These are phyloP conservation scores for Eucriotettix oculatus DNA, from an alignment of 2,888 invertebrate species.

Conservation along the genomic window DNA sequence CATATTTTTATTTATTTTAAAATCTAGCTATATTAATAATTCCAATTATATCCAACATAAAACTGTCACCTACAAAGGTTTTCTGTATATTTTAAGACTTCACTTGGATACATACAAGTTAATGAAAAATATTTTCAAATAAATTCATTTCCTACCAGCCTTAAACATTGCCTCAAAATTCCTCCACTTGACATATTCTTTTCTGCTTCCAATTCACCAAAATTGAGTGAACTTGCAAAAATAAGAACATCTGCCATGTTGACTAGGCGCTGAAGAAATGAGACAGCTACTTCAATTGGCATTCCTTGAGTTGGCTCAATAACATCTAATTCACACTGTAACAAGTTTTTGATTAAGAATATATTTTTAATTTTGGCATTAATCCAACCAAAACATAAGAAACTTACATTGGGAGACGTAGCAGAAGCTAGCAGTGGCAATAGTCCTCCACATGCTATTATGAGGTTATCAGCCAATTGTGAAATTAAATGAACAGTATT, in stretches of 20 bases:
- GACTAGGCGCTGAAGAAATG: slow-evolving; percentile 93
- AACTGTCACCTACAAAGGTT: too few relatives aligned
- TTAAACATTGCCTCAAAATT: slow-evolving; percentile 86
- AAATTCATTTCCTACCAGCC: slow-evolving; percentile 47
- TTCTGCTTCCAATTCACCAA: slow-evolving; percentile 94
- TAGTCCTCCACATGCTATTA: slow-evolving; percentile 95
- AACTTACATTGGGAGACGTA: slow-evolving; percentile 90
- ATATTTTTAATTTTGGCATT: not conserved
- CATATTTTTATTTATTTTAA: too few relatives aligned
- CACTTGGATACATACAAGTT: too few relatives aligned
- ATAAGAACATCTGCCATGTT: slow-evolving; percentile 98
- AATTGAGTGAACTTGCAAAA: slow-evolving; percentile 94
- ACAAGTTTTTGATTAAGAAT: slow-evolving; percentile 7
- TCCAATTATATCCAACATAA: not conserved
- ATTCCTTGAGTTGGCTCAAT: slow-evolving; percentile 97
- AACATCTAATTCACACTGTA: slow-evolving; percentile 92
- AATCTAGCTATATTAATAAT: not conserved
- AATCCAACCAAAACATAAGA: not conserved
- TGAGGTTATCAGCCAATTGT: slow-evolving; percentile 94
- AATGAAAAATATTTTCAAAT: too few relatives aligned
- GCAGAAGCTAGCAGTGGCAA: slow-evolving; percentile 93
- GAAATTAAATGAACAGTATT: slow-evolving; percentile 99
- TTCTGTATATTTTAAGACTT: too few relatives aligned
- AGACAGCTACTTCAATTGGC: slow-evolving; percentile 94
- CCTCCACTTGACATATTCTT: slow-evolving; percentile 99